phyloP scores from a whole-genome alignment of 2,888 invertebrate genomes.

The Dione juno region DNA sequence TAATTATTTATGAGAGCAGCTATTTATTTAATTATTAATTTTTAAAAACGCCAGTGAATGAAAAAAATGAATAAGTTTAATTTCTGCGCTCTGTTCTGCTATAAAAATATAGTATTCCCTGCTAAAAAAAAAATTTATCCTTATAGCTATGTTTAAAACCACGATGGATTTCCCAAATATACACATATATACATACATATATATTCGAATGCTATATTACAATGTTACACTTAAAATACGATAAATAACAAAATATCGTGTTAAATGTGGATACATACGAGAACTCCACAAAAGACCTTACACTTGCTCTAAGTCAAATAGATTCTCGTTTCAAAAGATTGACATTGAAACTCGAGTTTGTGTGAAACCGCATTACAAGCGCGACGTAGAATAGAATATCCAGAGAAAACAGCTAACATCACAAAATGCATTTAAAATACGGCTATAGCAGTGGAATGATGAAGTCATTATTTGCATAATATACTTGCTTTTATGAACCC shows the following conservation, averaged over 20 bases:
- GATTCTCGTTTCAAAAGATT: constrained; percentile 48
- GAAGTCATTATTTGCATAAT: constrained; percentile 29
- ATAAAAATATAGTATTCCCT: too few relatives aligned
- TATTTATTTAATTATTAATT: too few relatives aligned
- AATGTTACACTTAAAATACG: background rate
- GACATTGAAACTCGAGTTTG: constrained; percentile 45
- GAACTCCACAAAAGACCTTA: constrained; percentile 27
- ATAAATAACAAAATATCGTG: background rate
- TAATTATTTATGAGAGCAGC: too few relatives aligned
- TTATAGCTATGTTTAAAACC: too few relatives aligned
- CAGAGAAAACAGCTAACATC: constrained; percentile 26
- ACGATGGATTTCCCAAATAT: too few relatives aligned
- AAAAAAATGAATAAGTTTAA: too few relatives aligned
- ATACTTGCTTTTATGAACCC: constrained; percentile 30
- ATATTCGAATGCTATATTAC: background rate
- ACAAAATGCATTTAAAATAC: constrained; percentile 34
- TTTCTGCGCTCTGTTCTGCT: too few relatives aligned
- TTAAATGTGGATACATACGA: constrained; percentile 6
- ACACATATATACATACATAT: too few relatives aligned
- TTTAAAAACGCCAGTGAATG: too few relatives aligned
- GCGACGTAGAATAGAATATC: constrained; percentile 19
- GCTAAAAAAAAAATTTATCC: too few relatives aligned
- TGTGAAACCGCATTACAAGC: constrained; percentile 30
- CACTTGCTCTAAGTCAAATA: constrained; percentile 42
- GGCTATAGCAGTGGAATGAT: constrained; percentile 23